Evolutionary conservation across 1,140 invertebrate genomes (phyloP).

Genomic region (Colletes latitarsis): DNA sequence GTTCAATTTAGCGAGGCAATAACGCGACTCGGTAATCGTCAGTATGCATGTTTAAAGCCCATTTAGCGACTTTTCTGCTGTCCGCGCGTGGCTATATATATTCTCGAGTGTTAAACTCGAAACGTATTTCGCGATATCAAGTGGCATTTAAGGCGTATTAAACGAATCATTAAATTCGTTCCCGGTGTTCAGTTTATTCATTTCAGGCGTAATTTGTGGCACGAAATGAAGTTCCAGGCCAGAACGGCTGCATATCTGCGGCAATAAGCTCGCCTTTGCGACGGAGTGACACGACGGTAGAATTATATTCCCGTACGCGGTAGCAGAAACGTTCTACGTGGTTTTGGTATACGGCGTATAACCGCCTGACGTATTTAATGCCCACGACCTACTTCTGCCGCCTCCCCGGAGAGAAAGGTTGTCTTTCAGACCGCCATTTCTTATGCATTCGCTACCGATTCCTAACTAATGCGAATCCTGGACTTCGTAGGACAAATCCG

Average conservation of each 20-base stretch:
- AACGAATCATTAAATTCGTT: conserved; percentile 17
- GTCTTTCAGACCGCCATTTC: conserved; percentile 32
- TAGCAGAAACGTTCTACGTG: conserved; percentile 26
- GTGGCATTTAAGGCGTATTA: conserved; percentile 12
- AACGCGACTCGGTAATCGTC: not conserved
- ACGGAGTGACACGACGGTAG: conserved; percentile 25
- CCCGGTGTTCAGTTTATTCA: conserved; percentile 11
- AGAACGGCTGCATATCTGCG: not conserved
- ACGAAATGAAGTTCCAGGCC: conserved; percentile 16
- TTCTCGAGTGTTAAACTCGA: not conserved
- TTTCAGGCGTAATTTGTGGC: conserved; percentile 8
- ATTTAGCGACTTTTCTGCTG: not conserved
- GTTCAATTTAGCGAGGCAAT: not conserved
- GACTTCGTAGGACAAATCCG: conserved; percentile 6
- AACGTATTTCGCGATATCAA: conserved; percentile 6
- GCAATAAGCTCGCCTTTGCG: conserved; percentile 7
- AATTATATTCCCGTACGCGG: conserved; percentile 55
- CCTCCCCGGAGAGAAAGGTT: conserved; percentile 46
- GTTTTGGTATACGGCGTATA: conserved; percentile 22
- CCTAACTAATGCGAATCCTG: conserved; percentile 32
- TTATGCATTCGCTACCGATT: conserved; percentile 44
- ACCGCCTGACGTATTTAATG: conserved; percentile 52
- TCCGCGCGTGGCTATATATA: not conserved
- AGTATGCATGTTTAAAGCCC: not conserved
- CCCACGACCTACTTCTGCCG: conserved; percentile 54